phyloP scores from a whole-genome alignment of 1,140 invertebrate species.

The Planococcus citri region DNA sequence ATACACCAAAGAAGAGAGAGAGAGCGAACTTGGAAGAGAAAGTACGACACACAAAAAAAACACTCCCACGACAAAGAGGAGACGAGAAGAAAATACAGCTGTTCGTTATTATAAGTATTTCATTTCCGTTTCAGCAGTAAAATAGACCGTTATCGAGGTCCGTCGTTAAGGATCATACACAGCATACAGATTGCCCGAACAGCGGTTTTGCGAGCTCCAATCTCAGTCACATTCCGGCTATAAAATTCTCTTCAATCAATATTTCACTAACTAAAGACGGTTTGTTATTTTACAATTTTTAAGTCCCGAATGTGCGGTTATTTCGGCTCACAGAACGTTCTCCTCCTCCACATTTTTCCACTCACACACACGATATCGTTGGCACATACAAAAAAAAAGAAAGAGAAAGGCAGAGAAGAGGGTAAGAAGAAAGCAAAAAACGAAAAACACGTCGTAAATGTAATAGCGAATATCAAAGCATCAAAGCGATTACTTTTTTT shows the following conservation, averaged over 20 bases:
- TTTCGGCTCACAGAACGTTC: too few relatives aligned
- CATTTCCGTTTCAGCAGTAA: constrained; percentile 2
- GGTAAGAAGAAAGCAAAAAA: too few relatives aligned
- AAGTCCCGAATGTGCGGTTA: background rate
- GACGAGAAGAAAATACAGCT: background rate
- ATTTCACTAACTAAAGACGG: constrained; percentile 6
- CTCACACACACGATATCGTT: too few relatives aligned
- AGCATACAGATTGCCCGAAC: background rate
- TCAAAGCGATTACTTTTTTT: background rate
- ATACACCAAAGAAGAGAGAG: background rate
- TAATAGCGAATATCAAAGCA: constrained; percentile 7
- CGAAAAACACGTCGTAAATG: background rate
- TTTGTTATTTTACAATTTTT: constrained; percentile 8
- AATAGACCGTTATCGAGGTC: constrained; percentile 6
- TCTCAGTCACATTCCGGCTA: constrained; percentile 5
- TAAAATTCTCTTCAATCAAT: constrained; percentile 1
- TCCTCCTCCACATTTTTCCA: too few relatives aligned
- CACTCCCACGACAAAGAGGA: background rate
- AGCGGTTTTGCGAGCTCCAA: background rate
- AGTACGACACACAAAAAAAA: background rate
- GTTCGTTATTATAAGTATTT: constrained; percentile 4
- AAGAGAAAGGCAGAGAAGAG: background rate
- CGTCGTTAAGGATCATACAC: constrained; percentile 6
- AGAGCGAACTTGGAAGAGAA: background rate
- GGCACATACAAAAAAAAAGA: too few relatives aligned